Evolutionary conservation across 2,888 invertebrate genomes (phyloP), one percentile per base, ranked within the genome.

Genomic region (Lasioglossum zephyrum): DNA sequence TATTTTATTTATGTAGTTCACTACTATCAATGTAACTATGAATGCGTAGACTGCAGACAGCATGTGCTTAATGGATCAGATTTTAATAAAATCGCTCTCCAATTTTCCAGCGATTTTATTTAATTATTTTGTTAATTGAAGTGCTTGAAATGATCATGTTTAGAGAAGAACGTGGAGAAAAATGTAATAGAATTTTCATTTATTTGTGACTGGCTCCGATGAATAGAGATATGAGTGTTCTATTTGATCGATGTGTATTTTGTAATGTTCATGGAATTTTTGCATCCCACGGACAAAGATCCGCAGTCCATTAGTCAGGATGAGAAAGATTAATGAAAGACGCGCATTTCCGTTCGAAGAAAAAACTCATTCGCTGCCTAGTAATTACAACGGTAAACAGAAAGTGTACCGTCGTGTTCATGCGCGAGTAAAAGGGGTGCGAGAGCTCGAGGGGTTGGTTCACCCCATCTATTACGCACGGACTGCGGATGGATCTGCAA

Each of bases 341-440:
- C 60, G 26, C 26, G 60, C 60, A 31, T 60, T 60, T 60, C 60
- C 60, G 60, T 60, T 60, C 60, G 60, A 60, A 60, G 26, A 31
- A 60, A 60, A 60, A 31, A 31, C 60, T 60, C 60, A 13, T 13
- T 60, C 60, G 60, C 60, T 60, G 60, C 31, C 60, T 60, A 60
- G 60, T 60, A 60, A 60, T 60, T 60, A 60, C 60, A 60, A 60
- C 60, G 26, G 60, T 60, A 60, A 60, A 60, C 60, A 60, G 60
- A 60, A 60, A 60, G 60, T 60, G 60, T 60, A 60, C 60, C 26
- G 60, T 60, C 60, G 60, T 60, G 60, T 60, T 60, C 60, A 60
- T 60, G 60, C 60, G 26, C 60, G 26, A 60, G 60, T 60, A 60
- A 60, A 60, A 60, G 60, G 60, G 60, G 60, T 60, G 60, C 60